phyloP scores from a whole-genome alignment of 2,888 invertebrate genomes.

The Baronia brevicornis region DNA sequence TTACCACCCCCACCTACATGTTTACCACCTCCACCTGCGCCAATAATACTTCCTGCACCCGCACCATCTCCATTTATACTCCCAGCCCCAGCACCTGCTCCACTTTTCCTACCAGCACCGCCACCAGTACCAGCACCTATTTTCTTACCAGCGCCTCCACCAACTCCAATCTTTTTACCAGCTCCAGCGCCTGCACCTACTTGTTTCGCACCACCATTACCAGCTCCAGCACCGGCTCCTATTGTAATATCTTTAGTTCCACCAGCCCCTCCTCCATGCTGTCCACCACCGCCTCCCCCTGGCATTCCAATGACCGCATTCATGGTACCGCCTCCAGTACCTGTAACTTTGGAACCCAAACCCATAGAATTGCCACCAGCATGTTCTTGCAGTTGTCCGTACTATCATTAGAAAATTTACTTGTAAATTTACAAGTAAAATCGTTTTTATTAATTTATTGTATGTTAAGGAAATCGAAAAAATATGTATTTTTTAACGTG shows the following conservation, averaged over 20 bases:
- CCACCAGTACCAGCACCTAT: conserved; percentile 16
- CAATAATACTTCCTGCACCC: conserved; percentile 18
- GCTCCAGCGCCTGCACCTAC: conserved; percentile 27
- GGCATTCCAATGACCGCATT: conserved; percentile 57
- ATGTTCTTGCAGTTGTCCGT: conserved; percentile 24
- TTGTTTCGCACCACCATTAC: conserved; percentile 20
- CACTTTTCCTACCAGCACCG: conserved; percentile 13
- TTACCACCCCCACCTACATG: conserved; percentile 15
- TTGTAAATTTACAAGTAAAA: too few species aligned
- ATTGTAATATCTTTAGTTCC: conserved; percentile 44
- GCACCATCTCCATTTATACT: conserved; percentile 22
- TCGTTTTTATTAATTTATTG: too few species aligned
- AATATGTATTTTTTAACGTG: too few species aligned
- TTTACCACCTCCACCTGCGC: conserved; percentile 12
- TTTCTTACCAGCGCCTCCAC: conserved; percentile 22
- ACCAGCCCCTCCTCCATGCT: conserved; percentile 32
- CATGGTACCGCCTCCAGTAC: conserved; percentile 52
- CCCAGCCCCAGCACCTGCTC: conserved; percentile 22
- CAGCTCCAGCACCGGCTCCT: conserved; percentile 29
- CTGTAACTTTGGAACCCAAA: conserved; percentile 53
- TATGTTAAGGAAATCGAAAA: too few species aligned
- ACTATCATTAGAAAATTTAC: too few species aligned
- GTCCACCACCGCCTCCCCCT: conserved; percentile 31
- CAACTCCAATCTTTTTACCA: conserved; percentile 22
- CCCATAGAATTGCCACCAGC: conserved; percentile 30